Conservation (phyloP, 2,797 vertebrate genomes). For the Etheostoma nigrum region DNA sequence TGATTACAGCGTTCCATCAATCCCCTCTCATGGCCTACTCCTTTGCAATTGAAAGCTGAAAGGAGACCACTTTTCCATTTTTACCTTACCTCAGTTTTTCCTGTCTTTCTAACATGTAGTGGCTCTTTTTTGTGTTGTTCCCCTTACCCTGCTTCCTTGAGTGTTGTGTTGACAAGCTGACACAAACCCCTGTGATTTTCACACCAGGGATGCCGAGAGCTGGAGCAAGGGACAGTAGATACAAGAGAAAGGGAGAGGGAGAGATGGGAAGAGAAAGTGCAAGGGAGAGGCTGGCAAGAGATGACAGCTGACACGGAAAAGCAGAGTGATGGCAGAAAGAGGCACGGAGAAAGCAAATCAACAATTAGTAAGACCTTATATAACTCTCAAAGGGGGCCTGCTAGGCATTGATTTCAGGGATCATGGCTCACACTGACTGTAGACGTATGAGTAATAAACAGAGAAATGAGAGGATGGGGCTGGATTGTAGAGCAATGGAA, state of each 20-base stretch:
- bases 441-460: slow-evolving; percentile 64
- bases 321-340: slow-evolving; percentile 68
- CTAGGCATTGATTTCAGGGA: slow-evolving; percentile 76
- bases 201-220: slow-evolving; percentile 71
- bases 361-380: slow-evolving; percentile 85
- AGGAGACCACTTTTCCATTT: slow-evolving; percentile 76
- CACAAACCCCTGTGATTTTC: slow-evolving; percentile 84
- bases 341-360: slow-evolving; percentile 78
- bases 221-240: slow-evolving; percentile 60
- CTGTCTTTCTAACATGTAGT: slow-evolving; percentile 65
- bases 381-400: slow-evolving; percentile 72
- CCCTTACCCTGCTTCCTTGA: slow-evolving; percentile 67
- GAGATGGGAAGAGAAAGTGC: slow-evolving; percentile 63
- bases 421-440: slow-evolving; percentile 71
- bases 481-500: slow-evolving; percentile 58
- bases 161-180: slow-evolving; percentile 81
- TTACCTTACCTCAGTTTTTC: slow-evolving; percentile 73
- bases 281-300: slow-evolving; percentile 65
- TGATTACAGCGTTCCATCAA: slow-evolving; percentile 82
- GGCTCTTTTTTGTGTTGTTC: slow-evolving; percentile 52
- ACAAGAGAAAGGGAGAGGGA: slow-evolving; percentile 43
- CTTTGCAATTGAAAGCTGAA: slow-evolving; percentile 73
- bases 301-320: slow-evolving; percentile 69
- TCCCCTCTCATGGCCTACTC: slow-evolving; percentile 56
- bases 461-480: slow-evolving; percentile 61